A percentile compares a stretch with the other conserved stretches of the same genome.
These are phyloP conservation scores for Nebria salina DNA, from an alignment of 2,888 invertebrate genomes.

Conservation along the genomic window DNA sequence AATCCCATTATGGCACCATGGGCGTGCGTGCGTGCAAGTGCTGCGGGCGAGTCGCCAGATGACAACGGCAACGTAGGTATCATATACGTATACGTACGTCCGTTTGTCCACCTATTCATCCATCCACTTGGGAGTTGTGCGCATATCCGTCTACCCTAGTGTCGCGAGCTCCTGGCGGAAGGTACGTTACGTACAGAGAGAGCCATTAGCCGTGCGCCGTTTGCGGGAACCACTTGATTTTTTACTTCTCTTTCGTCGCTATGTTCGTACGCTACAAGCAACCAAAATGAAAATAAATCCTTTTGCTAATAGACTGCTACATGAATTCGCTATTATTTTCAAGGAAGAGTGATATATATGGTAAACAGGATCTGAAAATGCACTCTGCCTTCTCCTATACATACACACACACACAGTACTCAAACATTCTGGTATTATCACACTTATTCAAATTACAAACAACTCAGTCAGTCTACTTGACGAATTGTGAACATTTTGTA, in stretches of 20 bases:
- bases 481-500: neutral
- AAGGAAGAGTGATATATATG: conserved; percentile 65
- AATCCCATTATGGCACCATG: conserved; percentile 60
- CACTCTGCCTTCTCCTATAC: conserved; percentile 56
- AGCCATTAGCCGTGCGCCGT: conserved; percentile 49
- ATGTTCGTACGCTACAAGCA: conserved; percentile 47
- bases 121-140: conserved; percentile 19
- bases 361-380: conserved; percentile 64
- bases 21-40: conserved; percentile 47
- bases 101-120: conserved; percentile 4
- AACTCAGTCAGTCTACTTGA: neutral
- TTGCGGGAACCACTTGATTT: conserved; percentile 54
- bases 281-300: conserved; percentile 67
- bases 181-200: neutral
- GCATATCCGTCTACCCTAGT: neutral
- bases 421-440: neutral
- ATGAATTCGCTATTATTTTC: conserved; percentile 67
- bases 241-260: conserved; percentile 49
- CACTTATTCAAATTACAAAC: neutral
- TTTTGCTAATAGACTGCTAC: conserved; percentile 67
- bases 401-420: conserved; percentile 13
- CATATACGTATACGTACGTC: conserved; percentile 9
- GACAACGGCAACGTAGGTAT: conserved; percentile 56
- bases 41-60: conserved; percentile 55
- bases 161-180: neutral